Evolutionary conservation across 2,797 vertebrate species (phyloP), one percentile per base, ranked within the genome.

Genomic region (Gymnopithys bicolor): DNA sequence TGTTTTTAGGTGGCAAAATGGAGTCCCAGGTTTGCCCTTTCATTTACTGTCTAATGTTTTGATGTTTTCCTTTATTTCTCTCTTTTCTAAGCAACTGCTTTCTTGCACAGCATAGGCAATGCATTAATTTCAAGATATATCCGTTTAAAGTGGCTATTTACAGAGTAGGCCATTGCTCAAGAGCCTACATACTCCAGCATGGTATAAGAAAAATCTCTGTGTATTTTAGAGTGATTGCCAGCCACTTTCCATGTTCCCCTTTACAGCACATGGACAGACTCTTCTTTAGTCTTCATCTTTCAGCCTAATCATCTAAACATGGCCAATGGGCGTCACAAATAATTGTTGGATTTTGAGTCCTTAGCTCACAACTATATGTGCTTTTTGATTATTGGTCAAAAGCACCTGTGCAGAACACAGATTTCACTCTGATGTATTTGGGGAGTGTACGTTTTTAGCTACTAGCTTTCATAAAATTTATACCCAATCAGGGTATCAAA

Each of bases 141-240:
- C 53, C 52, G 62, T 93, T 69, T 64, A 76, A 88, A 88, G 70
- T 51, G 53, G 13, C 28, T 84, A 39, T 94, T 88, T 84, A 60
- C 69, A 53, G 43, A 49, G 25, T 32, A 82, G 28, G 13, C 22
- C 49, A 19, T 84, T 86, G 84, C 85, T 93, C 24, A 59, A 76
- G 69, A 92, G 63, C 35, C 35, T 67, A 11, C 18, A 25, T 39
- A 56, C 30, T 88, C 51, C 49, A 87, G 62, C 25, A 81, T 0
- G 0, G 58, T 45, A 71, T 1, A 2, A 88, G 28, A 78, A 92
- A 82, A 92, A 46, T 16, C 25, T 87, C 63, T 59, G 21, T 58
- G n/a, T 66, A 27, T 91, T 95, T 95, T 52, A 63, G 41, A 93
- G 39, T 56, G 73, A 88, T 79, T 89, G 69, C 67, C 49, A 86